Conservation (phyloP, 2,113 vertebrate species). For the Caretta caretta region DNA sequence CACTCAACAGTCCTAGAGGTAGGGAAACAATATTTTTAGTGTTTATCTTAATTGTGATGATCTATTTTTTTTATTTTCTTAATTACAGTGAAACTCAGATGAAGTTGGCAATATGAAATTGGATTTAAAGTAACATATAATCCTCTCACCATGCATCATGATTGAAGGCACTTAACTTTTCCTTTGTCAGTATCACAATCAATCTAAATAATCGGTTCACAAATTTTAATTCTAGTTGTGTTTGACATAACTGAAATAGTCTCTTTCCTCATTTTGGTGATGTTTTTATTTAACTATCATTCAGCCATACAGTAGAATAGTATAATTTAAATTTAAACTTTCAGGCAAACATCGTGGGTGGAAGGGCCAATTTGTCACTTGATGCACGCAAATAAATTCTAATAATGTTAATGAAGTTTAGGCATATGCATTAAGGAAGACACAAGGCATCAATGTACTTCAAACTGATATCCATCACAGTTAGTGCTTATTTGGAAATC, state of each 20-base stretch:
- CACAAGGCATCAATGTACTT: constrained; percentile 19
- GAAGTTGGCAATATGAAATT: background rate
- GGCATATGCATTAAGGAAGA: background rate
- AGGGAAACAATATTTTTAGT: constrained; percentile 26
- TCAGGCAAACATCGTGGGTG: constrained; percentile 31
- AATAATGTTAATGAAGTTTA: constrained; percentile 31
- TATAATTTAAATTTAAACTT: constrained; percentile 51
- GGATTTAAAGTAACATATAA: background rate
- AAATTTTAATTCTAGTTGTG: background rate
- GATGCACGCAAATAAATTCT: constrained; percentile 14
- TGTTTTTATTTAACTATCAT: constrained; percentile 23
- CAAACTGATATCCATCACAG: constrained; percentile 39
- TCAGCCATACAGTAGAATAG: constrained; percentile 28
- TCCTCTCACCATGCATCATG: background rate
- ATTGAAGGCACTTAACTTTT: background rate
- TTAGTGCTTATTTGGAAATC: constrained; percentile 7
- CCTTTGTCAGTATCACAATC: background rate
- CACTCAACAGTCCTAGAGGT: constrained; percentile 97
- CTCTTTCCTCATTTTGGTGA: background rate
- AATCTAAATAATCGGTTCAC: background rate
- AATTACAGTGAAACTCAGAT: background rate
- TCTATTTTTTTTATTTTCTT: background rate
- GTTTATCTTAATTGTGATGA: background rate
- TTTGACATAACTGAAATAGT: background rate
- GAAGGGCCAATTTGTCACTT: background rate